Conservation (phyloP, 2,797 vertebrate species). For the Zalophus californianus region DNA sequence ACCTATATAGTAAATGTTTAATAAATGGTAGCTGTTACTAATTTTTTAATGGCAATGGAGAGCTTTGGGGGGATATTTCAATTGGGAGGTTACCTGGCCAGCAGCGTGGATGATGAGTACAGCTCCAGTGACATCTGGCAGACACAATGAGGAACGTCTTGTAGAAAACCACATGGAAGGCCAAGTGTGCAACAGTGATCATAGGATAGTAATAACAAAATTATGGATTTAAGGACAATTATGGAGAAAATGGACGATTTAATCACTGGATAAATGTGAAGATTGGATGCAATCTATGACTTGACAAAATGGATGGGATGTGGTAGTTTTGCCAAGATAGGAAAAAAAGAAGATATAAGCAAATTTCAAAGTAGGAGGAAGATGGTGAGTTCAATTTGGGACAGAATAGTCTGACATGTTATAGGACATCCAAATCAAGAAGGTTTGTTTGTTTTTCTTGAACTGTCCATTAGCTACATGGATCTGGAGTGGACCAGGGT, state of each 20-base stretch:
- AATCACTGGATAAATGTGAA: neutral
- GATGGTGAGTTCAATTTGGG: neutral
- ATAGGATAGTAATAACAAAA: neutral
- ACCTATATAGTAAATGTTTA: neutral
- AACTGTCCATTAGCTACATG: neutral
- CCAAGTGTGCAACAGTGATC: neutral
- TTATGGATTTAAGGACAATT: conserved; percentile 18
- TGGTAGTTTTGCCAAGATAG: neutral
- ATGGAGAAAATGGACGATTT: neutral
- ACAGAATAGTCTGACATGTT: neutral
- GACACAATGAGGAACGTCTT: neutral
- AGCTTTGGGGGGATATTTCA: neutral
- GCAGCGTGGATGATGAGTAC: neutral
- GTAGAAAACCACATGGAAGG: neutral
- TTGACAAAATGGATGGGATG: neutral
- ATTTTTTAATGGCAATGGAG: neutral
- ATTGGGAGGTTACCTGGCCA: neutral
- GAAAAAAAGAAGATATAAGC: neutral
- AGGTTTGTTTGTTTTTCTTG: conserved; percentile 7
- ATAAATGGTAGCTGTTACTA: neutral
- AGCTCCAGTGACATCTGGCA: neutral
- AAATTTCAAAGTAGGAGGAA: neutral
- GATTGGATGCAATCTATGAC: neutral
- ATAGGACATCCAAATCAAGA: neutral
- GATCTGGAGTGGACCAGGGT: neutral